Conservation (phyloP, 2,888 invertebrate species). For the Augochlorella aurata region DNA sequence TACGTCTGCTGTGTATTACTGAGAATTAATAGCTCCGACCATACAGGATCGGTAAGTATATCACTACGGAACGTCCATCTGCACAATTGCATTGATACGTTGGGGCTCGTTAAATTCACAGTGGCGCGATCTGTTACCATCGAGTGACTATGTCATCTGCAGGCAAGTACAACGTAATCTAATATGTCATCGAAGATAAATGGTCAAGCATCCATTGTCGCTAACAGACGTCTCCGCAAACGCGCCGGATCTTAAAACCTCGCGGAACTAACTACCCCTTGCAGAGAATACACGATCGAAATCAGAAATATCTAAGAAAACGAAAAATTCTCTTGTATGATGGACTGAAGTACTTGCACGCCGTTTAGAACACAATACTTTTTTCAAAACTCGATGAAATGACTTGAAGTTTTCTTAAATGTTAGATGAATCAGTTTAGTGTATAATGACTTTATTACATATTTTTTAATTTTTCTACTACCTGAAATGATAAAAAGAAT, state of each 20-base stretch:
- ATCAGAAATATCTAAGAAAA: background rate
- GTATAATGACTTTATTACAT: too few relatives aligned
- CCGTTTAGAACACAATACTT: too few relatives aligned
- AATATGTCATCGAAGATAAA: slow-evolving; percentile 4
- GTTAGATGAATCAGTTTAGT: too few relatives aligned
- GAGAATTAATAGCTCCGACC: slow-evolving; percentile 10
- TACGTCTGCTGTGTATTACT: slow-evolving; percentile 1
- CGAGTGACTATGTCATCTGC: background rate
- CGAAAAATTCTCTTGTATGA: too few relatives aligned
- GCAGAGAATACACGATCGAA: background rate
- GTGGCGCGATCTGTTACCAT: slow-evolving; percentile 1
- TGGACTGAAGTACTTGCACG: too few relatives aligned
- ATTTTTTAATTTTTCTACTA: too few relatives aligned
- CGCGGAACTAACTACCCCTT: background rate
- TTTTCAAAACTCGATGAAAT: too few relatives aligned
- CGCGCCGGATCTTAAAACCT: background rate
- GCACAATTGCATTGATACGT: slow-evolving; percentile 9
- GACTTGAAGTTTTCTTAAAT: too few relatives aligned
- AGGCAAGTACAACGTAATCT: background rate
- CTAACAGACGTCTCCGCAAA: background rate
- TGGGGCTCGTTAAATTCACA: slow-evolving; percentile 1
- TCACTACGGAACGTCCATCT: slow-evolving; percentile 1
- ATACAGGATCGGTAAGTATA: slow-evolving; percentile 10
- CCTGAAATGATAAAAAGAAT: too few relatives aligned
- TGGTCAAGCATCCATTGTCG: background rate